Evolutionary conservation across 2,888 invertebrate genomes (phyloP), one percentile per base, ranked within the genome.

Genomic region (Cephus runcator): DNA sequence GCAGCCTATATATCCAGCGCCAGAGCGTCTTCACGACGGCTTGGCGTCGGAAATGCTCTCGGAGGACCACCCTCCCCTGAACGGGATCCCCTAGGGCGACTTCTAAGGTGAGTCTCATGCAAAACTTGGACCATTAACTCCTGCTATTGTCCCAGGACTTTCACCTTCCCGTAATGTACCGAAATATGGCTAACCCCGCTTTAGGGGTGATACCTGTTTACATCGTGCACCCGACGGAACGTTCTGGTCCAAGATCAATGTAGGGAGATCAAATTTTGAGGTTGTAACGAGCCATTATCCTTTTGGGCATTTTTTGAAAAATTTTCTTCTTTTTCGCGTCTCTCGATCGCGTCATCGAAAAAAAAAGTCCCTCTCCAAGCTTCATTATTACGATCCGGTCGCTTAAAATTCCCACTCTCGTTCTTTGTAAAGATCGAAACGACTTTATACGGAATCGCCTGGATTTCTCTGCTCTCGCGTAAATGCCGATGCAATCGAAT

Each of bases 1-100:
- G 90, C 90, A 34, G 90, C 90, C 79, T 91, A 90, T 87, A 90
- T 91, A 87, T 91, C 91, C 80, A 90, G 90, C 80, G 88, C 90
- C 73, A 86, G 91, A 78, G 90, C 91, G 23, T 90, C 89, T 40
- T 90, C 90, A 33, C 85, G 90, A 69, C 86, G 88, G 78, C 87
- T 89, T 76, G 84, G 88, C 40, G 82, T 85, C 75, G 87, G 86
- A 81, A 85, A 86, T 77, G 84, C 87, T 36, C 83, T 81, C 81
- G 85, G 86, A 69, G 88, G 87, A 56, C 86, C 88, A 31, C 83
- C 85, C 75, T 88, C 89, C 12, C 89, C 89, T 31, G 89, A 90
- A 80, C 84, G 87, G 75, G 89, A 89, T 83, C 89, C 89, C 69
- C 81, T 89, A 34, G 89, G 87, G 79, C 84, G 87, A 85, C 84